Conservation (phyloP, 2,797 vertebrate genomes). For the Sciurus vulgaris region DNA sequence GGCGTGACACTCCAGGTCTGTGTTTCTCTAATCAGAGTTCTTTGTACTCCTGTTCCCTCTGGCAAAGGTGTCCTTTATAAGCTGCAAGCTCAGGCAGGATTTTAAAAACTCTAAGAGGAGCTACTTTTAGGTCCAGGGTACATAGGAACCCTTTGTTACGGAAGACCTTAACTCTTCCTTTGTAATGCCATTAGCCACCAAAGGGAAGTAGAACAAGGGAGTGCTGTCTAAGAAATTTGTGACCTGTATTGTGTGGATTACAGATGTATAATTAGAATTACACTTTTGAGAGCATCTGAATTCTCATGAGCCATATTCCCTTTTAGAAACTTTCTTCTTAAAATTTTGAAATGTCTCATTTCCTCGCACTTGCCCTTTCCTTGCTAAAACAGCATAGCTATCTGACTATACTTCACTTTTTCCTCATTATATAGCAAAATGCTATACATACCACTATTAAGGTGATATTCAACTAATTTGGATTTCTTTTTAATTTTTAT, state of each 20-base stretch:
- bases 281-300: not conserved
- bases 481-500: not conserved
- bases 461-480: not conserved
- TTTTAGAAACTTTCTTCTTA: not conserved
- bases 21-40: not conserved
- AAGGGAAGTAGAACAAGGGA: not conserved
- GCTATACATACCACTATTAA: not conserved
- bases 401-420: not conserved
- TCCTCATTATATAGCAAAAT: not conserved
- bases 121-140: not conserved
- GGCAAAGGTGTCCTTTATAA: not conserved
- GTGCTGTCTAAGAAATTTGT: not conserved
- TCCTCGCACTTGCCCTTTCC: not conserved
- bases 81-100: not conserved
- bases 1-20: not conserved
- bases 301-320: not conserved
- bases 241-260: not conserved
- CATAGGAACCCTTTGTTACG: not conserved
- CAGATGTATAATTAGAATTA: not conserved
- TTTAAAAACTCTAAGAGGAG: not conserved
- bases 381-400: not conserved
- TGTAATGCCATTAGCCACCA: not conserved
- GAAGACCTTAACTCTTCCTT: not conserved
- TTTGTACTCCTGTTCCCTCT: not conserved
- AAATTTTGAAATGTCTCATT: not conserved